Evolutionary conservation across 2,113 vertebrate species (phyloP).

Genomic region (Gymnorhina tibicen): DNA sequence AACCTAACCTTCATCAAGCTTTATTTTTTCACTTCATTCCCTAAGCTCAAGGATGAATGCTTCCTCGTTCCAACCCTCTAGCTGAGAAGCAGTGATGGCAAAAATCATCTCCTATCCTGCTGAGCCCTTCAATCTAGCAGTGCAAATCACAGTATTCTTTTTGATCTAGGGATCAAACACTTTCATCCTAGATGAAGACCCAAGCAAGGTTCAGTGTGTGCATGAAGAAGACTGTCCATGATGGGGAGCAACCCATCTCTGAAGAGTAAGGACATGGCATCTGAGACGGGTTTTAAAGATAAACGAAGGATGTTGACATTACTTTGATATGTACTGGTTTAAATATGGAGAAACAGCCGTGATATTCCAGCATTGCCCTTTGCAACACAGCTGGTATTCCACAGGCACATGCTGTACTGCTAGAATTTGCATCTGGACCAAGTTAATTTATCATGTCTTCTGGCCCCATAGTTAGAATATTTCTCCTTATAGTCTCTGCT

Average conservation of each 20-base stretch:
- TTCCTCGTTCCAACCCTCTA: accelerated
- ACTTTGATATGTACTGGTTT: not conserved
- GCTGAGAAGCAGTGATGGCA: not conserved
- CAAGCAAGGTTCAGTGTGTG: not conserved
- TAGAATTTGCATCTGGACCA: not conserved
- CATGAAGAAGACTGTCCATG: not conserved
- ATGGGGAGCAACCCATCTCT: not conserved
- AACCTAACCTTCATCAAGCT: not conserved
- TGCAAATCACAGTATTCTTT: not conserved
- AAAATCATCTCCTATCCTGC: not conserved
- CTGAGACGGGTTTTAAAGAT: not conserved
- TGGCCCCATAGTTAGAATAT: not conserved
- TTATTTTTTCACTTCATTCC: not conserved
- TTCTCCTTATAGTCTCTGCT: not conserved
- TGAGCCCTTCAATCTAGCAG: not conserved
- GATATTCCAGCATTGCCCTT: not conserved
- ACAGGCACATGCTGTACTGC: not conserved
- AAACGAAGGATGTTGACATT: not conserved
- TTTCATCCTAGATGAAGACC: not conserved
- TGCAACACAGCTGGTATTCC: not conserved
- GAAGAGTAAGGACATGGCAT: not conserved
- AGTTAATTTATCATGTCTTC: not conserved
- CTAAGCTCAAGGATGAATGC: not conserved
- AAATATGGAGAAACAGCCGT: not conserved
- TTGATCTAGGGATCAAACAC: not conserved